Conservation (phyloP, 2,113 vertebrate genomes). For the Seriola quinqueradiata region DNA sequence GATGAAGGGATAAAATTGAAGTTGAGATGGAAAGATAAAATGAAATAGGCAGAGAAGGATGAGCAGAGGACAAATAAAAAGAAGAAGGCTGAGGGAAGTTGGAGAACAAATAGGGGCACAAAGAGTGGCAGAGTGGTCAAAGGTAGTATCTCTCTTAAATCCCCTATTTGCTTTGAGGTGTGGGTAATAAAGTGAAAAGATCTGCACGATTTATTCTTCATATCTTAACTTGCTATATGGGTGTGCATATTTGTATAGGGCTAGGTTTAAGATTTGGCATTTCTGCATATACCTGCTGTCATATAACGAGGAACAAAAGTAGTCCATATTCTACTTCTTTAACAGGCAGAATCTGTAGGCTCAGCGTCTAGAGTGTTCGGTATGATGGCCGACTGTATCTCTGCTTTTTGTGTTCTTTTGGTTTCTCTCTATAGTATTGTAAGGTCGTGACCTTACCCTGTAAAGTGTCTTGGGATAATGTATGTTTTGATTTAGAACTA, state of each 20-base stretch:
- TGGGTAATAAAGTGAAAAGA: no score
- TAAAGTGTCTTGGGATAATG: no score
- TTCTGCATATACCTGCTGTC: background rate
- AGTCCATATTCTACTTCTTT: no score
- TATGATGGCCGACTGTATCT: no score
- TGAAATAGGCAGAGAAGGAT: background rate
- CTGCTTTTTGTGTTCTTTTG: no score
- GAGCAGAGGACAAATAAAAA: background rate
- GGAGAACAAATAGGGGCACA: background rate
- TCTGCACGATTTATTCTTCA: no score
- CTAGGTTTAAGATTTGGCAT: background rate
- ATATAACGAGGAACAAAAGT: no score
- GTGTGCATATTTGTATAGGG: background rate
- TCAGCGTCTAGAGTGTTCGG: background rate
- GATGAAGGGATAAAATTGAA: conserved; percentile 5
- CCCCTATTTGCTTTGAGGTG: background rate
- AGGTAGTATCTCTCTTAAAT: background rate
- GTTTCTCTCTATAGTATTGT: no score
- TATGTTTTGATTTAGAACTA: no score
- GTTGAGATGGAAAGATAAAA: conserved; percentile 11
- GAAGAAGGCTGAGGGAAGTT: background rate
- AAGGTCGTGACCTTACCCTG: no score
- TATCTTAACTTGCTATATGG: no score
- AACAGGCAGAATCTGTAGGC: background rate
- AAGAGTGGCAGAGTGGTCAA: background rate